phyloP scores from a whole-genome alignment of 2,888 invertebrate species.

The Macrosiphum euphorbiae region DNA sequence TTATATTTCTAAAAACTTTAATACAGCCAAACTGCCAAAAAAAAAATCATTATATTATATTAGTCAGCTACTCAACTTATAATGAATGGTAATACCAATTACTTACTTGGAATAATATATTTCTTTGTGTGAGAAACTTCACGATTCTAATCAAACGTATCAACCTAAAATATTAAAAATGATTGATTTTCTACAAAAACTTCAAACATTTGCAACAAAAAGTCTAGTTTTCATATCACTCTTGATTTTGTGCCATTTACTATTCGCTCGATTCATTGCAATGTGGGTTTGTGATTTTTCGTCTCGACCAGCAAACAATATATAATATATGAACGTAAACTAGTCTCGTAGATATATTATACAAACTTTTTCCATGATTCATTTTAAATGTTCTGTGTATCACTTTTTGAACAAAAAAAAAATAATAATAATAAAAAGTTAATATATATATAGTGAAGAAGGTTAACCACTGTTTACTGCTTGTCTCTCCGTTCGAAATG shows the following conservation, averaged over 20 bases:
- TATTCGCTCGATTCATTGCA: constrained; percentile 29
- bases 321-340: constrained; percentile 28
- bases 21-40: background rate
- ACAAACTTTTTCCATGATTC: constrained; percentile 59
- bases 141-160: background rate
- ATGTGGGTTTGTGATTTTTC: constrained; percentile 13
- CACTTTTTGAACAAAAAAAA: constrained; percentile 34
- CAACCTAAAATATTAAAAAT: background rate
- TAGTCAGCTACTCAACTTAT: background rate
- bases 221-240: constrained; percentile 23
- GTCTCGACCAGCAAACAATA: background rate
- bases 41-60: background rate
- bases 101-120: background rate
- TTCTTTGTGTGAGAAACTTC: background rate
- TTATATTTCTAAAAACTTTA: background rate
- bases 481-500: constrained; percentile 19
- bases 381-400: constrained; percentile 55
- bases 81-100: background rate
- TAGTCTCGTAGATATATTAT: constrained; percentile 22
- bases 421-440: constrained; percentile 9
- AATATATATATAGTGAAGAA: constrained; percentile 34
- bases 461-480: background rate
- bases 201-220: constrained; percentile 11
- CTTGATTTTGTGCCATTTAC: constrained; percentile 40
- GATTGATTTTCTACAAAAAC: constrained; percentile 23